phyloP scores from a whole-genome alignment of 2,797 vertebrate genomes.

The Taeniopygia guttata region DNA sequence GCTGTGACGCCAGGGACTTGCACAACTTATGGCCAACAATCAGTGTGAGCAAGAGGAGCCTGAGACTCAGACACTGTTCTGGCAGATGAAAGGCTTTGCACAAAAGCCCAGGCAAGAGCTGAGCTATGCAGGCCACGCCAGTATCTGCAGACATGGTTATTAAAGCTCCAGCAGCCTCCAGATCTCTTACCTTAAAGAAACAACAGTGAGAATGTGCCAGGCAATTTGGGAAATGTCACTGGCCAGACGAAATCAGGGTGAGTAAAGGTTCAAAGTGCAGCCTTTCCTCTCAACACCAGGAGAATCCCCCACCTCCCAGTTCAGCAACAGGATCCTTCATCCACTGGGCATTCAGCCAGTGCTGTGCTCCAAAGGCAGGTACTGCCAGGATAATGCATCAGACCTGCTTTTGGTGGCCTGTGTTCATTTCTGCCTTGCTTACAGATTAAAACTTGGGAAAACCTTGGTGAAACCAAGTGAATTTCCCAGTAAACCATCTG shows the following conservation, averaged over 20 bases:
- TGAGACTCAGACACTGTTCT: neutral
- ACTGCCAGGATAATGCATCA: neutral
- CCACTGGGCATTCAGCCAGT: neutral
- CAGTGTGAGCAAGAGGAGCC: neutral
- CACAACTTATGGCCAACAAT: neutral
- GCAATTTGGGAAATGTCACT: neutral
- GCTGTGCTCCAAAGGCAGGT: neutral
- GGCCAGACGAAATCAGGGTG: neutral
- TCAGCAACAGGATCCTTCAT: neutral
- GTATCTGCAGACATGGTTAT: neutral
- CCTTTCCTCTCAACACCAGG: neutral
- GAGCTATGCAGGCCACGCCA: neutral
- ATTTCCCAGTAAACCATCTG: neutral
- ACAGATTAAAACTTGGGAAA: neutral
- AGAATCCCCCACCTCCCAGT: neutral
- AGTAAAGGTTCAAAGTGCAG: neutral
- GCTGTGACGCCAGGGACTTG: neutral
- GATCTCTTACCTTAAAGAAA: neutral
- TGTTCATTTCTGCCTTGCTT: neutral
- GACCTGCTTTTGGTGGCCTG: neutral
- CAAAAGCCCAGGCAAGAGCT: neutral
- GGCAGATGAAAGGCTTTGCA: constrained; percentile 20
- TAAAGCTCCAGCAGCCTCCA: neutral
- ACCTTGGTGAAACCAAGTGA: neutral
- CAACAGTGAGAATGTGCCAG: neutral